Percentiles rank a stretch among this genome's conserved stretches.
Evolutionary conservation across 2,113 vertebrate species (phyloP).

Genomic region (Cyanistes caeruleus): DNA sequence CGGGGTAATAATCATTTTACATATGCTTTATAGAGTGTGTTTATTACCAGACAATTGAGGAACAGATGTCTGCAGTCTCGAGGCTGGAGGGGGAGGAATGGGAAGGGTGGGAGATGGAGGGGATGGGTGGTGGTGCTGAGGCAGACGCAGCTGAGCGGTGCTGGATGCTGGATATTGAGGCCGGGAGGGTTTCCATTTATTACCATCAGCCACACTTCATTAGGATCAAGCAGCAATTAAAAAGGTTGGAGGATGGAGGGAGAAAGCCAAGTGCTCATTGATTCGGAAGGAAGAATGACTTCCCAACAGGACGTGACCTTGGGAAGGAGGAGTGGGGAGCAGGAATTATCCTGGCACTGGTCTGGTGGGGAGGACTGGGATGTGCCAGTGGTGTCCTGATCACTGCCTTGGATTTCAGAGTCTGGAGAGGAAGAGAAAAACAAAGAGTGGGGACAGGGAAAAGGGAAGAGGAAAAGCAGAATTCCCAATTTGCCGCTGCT

Average conservation of each 20-base stretch:
- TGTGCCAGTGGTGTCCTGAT: neutral
- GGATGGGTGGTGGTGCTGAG: neutral
- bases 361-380: neutral
- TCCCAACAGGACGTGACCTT: neutral
- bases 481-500: neutral
- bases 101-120: neutral
- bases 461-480: neutral
- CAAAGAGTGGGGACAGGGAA: neutral
- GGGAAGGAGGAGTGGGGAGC: neutral
- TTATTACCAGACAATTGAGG: conserved; percentile 63
- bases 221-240: conserved; percentile 70
- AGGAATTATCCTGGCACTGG: neutral
- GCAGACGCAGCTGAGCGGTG: neutral
- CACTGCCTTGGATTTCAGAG: neutral
- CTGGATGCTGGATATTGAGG: neutral
- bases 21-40: conserved; percentile 66
- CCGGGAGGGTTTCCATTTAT: neutral
- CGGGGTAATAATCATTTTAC: conserved; percentile 57
- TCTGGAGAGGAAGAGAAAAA: neutral
- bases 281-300: neutral
- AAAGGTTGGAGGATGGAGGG: neutral
- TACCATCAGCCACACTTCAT: conserved; percentile 58
- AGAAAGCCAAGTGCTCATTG: neutral
- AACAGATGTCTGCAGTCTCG: conserved; percentile 67
- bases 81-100: neutral